These are phyloP conservation scores for Martes martes DNA, from an alignment of 2,113 vertebrate genomes.

Conservation along the genomic window DNA sequence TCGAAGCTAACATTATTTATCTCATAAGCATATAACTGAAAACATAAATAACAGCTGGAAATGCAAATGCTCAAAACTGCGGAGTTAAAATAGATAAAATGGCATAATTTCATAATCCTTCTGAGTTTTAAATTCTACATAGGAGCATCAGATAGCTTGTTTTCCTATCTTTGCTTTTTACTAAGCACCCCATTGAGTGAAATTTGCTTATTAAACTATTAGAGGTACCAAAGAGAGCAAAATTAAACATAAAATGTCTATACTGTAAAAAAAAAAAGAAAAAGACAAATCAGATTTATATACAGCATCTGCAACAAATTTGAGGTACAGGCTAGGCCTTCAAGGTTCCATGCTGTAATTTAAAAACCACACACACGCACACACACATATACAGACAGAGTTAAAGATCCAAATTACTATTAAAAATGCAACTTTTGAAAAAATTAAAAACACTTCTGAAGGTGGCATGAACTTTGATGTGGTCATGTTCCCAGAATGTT, in stretches of 20 bases:
- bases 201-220: slow-evolving; percentile 22
- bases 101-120: background rate
- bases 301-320: slow-evolving; percentile 70
- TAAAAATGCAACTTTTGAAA: slow-evolving; percentile 76
- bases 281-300: slow-evolving; percentile 63
- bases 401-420: slow-evolving; percentile 65
- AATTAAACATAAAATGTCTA: slow-evolving; percentile 47
- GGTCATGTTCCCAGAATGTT: slow-evolving; percentile 69
- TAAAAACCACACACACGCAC: slow-evolving; percentile 76
- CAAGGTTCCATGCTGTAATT: slow-evolving; percentile 77
- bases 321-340: slow-evolving; percentile 63
- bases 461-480: slow-evolving; percentile 77
- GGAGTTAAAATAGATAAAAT: slow-evolving; percentile 16
- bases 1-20: background rate
- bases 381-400: background rate
- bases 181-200: slow-evolving; percentile 38
- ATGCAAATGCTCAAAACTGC: background rate
- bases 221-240: slow-evolving; percentile 42
- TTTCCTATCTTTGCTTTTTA: slow-evolving; percentile 22
- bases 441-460: slow-evolving; percentile 77
- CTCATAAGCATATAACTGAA: background rate
- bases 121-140: background rate
- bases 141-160: background rate
- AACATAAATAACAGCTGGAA: background rate
- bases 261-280: background rate